Base-by-base conservation (phyloP, 2,888 invertebrate genomes). In the Eilema caniola region DNA sequence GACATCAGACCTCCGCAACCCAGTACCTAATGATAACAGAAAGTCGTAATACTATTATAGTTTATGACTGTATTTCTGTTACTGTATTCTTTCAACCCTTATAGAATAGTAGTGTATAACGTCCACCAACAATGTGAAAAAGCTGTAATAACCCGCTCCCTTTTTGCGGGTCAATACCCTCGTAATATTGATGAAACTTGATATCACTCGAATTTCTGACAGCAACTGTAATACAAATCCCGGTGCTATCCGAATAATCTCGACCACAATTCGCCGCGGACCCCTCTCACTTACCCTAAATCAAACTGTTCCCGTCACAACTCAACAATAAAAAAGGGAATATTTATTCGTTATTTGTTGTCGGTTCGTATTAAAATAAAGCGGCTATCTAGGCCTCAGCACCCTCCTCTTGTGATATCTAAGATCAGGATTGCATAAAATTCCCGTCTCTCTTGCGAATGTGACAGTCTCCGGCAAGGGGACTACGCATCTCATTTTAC, bases 341-440 rank as follows among this genome's bases (percentile, higher is more conserved):
- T 93, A 93, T 93, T 92, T 93, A 94, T 94, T 92, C 90, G 92
- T 94, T 95, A 95, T 95, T 95, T 95, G 94, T 93, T 93, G 92
- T 94, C 91, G 92, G 92, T 93, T 94, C 90, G 92, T 90, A 94
- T 95, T 95, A 94, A 94, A 95, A 94, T 94, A 94, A 93, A 93
- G 87, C 92, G 88, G 84, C 90, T 93, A 93, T 93, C 93, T 93
- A 92, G 90, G 89, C 90, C 86, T 92, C 90, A 88, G 88, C 93
- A 92, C 94, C 95, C 93, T 92, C 86, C 76, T 84, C 83, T 76
- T 76, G 89, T 86, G 86, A 93, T 94, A 95, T 95, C 95, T 95
- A 89, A 92, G 93, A 95, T 95, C 92, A 80, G 90, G 89, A 92
- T 94, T 93, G 94, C 91, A 95, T 94, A 94, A 94, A 93, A 92